Base-by-base conservation (phyloP, 30 jellyfish, hydroid and myxozoan genomes). In the Aurelia sp. region DNA sequence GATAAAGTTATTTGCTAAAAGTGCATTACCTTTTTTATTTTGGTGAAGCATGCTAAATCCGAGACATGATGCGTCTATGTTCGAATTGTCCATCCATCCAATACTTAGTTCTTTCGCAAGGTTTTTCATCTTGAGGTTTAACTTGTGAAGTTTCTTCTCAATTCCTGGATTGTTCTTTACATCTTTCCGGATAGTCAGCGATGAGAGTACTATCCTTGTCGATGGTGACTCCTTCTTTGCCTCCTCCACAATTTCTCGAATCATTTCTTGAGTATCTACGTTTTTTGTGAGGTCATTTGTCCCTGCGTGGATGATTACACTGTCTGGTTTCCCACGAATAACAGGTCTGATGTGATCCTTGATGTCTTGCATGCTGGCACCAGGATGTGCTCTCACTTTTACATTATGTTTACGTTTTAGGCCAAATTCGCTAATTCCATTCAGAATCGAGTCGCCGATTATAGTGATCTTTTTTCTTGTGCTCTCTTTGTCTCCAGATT, bases 341-440 rank as follows among this genome's bases (percentile, higher is more conserved):
- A 31, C 61, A 12, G 79, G 59, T n/a, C 79, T 30, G 23, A 31
- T 68, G 22, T 68, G 79, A 53, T 68, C 60, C 16, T 68, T 68
- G 20, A 12, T 68, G 30, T 68, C 79, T 13, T 8, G 40, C 17
- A 41, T 68, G 17, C 58, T 68, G 1, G 79, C 79, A 8, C 79
- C 79, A 21, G 19, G 31, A 50, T 68, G 60, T 50, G 58, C 79
- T 68, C 58, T 12, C 40, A 68, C 40, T 19, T 31, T 68, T 53
- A 68, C 60, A 68, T 23, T 3, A 9, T 31, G 50, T 68, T 53
- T 53, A 12, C 40, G 18, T 50, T 37, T 50, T 53, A 16, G 17
- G 17, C 79, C 79, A 8, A 20, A 53, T 68, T 68, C 79, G 30
- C 40, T 68, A 6, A 68, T 18, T 50, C 79, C 79, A 68, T 68